Evolutionary conservation across 2,888 invertebrate species (phyloP), one percentile per base, ranked within the genome.

Genomic region (Megamerina dolium): DNA sequence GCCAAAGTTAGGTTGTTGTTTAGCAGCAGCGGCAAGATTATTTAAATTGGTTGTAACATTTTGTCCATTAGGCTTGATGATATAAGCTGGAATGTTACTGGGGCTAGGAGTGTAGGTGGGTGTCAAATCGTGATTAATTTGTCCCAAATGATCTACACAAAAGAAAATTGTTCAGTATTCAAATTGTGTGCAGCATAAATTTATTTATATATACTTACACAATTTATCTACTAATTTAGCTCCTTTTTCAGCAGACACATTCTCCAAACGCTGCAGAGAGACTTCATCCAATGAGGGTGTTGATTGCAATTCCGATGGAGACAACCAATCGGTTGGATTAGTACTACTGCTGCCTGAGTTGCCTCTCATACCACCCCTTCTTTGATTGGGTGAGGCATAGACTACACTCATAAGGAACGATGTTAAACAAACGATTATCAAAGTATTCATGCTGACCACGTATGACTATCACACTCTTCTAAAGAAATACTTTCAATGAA

Each of bases 251-350:
- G 52, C 39, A 18, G 55, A 50, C 56, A 63, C 53, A 19, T 52
- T 51, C 45, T 62, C 61, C 44, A 63, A 56, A 34, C 54, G 51
- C 34, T 56, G 52, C 16, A 58, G 48, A 1, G 50, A 58, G 31
- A 66, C 48, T 14, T 64, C 55, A 45, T 62, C 54, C 17, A 66
- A 45, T 16, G 43, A 32, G 2, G 63, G 61, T 45, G 54, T 39
- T 23, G 55, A 42, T 34, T 66, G 56, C 16, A 66, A 55, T 9
- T 66, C 56, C 27, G 39, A 54, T 3, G 42, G 29, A 19, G 39
- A 56, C 2, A 63, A 55, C 63, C 66, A 63, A 41, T 59, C 49
- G 37, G 56, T 61, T 39, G 66, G 63, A 41, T 60, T 51, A 31
- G 56, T 49, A 48, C 17, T 46, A 5, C 32, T 21, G 41, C 39